Base-by-base conservation (phyloP, 2,113 vertebrate species). In the Callipepla squamata region DNA sequence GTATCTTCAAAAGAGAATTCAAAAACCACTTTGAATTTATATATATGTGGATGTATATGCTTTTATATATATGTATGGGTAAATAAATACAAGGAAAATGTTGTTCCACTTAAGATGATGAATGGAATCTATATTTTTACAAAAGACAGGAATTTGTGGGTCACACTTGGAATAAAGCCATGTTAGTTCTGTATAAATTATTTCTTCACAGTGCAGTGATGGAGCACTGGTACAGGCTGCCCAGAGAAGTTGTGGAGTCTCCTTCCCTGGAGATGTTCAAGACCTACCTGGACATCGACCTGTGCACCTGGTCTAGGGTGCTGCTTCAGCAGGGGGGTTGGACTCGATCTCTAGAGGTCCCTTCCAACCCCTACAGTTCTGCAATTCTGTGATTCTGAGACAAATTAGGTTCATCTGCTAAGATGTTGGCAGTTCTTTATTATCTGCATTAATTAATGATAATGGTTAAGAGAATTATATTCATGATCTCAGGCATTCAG, bases 361-460 rank as follows among this genome's bases (percentile, higher is more conserved):
- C 40, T 40, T 40, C 40, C 40, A 40, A 40, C 40, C 40, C 40
- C 40, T 40, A 40, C 40, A 40, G 40, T 40, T 40, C 40, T 13
- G 40, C 40, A 40, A 40, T 40, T 40, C 40, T 40, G 40, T 40
- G 40, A 40, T 40, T 40, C 40, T 40, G 40, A 12, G 40, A 40
- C 13, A 40, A 40, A 40, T 40, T 40, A 40, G 40, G 40, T 40
- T 40, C 40, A 40, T 40, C 80, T 76, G 74, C 62, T 79, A 87
- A 51, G 53, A 92, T 50, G 63, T 91, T 81, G 85, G 80, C 62
- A 69, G 36, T 92, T 84, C 80, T 92, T 95, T 93, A 96, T 89
- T 89, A 80, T 65, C 67, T 77, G 75, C 75, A 93, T 95, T 96
- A 96, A 94, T 96, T 92, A 94, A 93, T 79, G 78, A 50, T 92